These are phyloP conservation scores for Choreutis nemorana DNA, from an alignment of 2,888 invertebrate species.

Conservation along the genomic window DNA sequence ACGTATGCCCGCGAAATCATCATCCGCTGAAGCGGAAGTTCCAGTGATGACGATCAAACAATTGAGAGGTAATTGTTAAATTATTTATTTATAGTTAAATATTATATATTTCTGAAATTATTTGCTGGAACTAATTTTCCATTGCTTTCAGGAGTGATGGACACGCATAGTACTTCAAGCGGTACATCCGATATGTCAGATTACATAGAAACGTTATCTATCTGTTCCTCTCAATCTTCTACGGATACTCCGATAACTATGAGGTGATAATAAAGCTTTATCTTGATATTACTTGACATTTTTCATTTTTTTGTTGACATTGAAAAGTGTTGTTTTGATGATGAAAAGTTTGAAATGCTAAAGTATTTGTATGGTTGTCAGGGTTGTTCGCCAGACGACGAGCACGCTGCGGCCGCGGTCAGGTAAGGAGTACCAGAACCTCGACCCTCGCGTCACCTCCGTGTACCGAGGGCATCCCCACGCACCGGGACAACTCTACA, in stretches of 20 bases:
- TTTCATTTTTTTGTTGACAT: no score
- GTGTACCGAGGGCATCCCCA: conserved; percentile 14
- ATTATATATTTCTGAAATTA: no score
- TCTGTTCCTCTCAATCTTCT: conserved; percentile 83
- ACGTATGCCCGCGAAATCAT: conserved; percentile 70
- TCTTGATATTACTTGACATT: no score
- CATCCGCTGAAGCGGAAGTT: conserved; percentile 80
- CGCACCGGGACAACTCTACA: conserved; percentile 19
- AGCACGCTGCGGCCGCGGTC: conserved; percentile 79
- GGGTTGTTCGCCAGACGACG: conserved; percentile 37
- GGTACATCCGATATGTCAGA: conserved; percentile 90
- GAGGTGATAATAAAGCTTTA: conserved; percentile 29
- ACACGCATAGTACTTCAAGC: conserved; percentile 81
- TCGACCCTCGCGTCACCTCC: conserved; percentile 22
- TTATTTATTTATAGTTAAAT: neutral
- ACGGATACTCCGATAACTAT: conserved; percentile 73
- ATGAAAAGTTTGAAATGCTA: neutral
- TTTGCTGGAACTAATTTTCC: neutral
- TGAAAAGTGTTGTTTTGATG: no score
- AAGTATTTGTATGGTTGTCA: conserved; percentile 12
- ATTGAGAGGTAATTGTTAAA: conserved; percentile 41
- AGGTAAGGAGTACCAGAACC: conserved; percentile 80
- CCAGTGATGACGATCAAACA: conserved; percentile 71
- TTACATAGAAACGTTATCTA: conserved; percentile 83
- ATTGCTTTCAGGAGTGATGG: conserved; percentile 42